Conservation (phyloP, 1,140 invertebrate species). For the Drosophila ercepeae region DNA sequence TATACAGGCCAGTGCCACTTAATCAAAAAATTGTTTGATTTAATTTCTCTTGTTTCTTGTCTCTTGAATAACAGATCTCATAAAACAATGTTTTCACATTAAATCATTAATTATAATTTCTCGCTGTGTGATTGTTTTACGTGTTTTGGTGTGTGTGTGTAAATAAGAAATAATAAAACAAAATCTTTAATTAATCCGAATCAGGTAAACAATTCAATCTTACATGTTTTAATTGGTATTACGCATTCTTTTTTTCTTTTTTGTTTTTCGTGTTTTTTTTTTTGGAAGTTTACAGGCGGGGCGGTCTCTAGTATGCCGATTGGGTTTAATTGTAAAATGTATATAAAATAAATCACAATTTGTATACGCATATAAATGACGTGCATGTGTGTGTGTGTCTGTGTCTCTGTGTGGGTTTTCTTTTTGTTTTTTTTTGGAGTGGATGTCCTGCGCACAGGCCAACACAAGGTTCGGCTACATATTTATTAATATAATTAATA, state of each 20-base stretch:
- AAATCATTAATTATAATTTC: conserved; percentile 15
- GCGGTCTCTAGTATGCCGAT: conserved; percentile 50
- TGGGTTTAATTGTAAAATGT: conserved; percentile 67
- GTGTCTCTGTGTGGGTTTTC: conserved; percentile 14
- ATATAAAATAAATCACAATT: conserved; percentile 81
- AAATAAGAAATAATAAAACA: conserved; percentile 2
- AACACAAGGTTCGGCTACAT: conserved; percentile 57
- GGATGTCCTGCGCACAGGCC: conserved; percentile 39
- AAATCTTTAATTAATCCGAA: conserved; percentile 36
- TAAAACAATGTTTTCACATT: conserved; percentile 5
- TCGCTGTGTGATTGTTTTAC: conserved; percentile 10
- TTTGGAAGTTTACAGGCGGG: conserved; percentile 38
- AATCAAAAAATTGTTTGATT: conserved; percentile 31
- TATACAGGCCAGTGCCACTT: conserved; percentile 48
- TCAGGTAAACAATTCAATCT: conserved; percentile 52
- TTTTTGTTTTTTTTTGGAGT: conserved; percentile 14
- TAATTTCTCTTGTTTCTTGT: conserved; percentile 23
- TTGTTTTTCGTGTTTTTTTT: conserved; percentile 21
- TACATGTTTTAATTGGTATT: conserved; percentile 15
- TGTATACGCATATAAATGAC: conserved; percentile 70
- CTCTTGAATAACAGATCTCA: conserved; percentile 6
- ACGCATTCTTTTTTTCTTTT: conserved; percentile 9
- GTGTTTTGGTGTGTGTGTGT: conserved; percentile 1
- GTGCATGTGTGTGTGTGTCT: conserved; percentile 26
- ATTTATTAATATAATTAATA: conserved; percentile 70